Percentiles rank a stretch among this genome's conserved stretches.
phyloP scores from a whole-genome alignment of 1,140 invertebrate species.

The Saccostrea glomerata region DNA sequence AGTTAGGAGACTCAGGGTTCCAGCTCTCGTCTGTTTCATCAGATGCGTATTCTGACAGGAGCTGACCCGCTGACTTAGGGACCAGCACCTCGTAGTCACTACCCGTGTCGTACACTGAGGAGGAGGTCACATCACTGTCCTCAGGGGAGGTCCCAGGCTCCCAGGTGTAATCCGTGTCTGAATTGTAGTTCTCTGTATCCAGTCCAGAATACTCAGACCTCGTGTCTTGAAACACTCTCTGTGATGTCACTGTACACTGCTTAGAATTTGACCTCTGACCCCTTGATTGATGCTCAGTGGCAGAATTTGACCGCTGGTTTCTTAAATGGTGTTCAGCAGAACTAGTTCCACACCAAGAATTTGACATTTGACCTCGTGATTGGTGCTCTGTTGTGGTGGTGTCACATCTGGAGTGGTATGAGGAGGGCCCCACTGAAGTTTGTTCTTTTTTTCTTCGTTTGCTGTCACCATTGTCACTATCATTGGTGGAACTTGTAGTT shows the following conservation, averaged over 20 bases:
- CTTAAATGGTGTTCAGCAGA: neutral
- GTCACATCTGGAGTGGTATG: neutral
- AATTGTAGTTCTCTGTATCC: constrained; percentile 36
- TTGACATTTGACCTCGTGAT: neutral
- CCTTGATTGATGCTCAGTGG: neutral
- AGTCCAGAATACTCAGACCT: neutral
- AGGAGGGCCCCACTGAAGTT: neutral
- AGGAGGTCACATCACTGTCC: constrained; percentile 14
- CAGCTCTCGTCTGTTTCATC: constrained; percentile 55
- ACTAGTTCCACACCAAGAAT: neutral
- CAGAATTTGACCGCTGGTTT: neutral
- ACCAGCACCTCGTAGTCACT: constrained; percentile 53
- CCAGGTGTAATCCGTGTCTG: constrained; percentile 50
- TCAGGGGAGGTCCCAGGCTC: constrained; percentile 6
- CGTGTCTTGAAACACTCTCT: neutral
- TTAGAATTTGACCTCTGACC: neutral
- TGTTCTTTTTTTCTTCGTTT: constrained; percentile 1
- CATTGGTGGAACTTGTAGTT: neutral
- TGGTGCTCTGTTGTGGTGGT: neutral
- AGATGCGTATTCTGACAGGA: constrained; percentile 47
- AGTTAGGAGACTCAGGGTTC: constrained; percentile 20
- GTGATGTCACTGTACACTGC: neutral
- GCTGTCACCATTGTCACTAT: neutral
- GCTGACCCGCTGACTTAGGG: constrained; percentile 47
- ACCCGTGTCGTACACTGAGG: constrained; percentile 21